A percentile compares a stretch with the other conserved stretches of the same genome.
These are phyloP conservation scores for Acanthosoma haemorrhoidale DNA, from an alignment of 2,888 invertebrate species.

Conservation along the genomic window DNA sequence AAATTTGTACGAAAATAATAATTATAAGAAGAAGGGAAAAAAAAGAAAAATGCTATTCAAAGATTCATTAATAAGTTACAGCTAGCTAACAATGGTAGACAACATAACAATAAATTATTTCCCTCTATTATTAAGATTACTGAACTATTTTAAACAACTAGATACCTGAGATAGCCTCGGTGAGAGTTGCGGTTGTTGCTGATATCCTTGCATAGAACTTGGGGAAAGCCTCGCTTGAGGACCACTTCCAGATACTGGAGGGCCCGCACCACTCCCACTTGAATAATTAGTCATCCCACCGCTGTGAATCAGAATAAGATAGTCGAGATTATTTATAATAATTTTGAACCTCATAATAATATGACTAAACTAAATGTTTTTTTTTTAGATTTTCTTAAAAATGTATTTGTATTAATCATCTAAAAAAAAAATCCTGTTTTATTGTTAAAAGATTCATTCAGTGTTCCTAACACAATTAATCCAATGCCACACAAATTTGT, in stretches of 20 bases:
- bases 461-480: too few species aligned
- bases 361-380: too few species aligned
- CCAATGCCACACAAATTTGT: too few species aligned
- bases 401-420: too few species aligned
- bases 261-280: conserved; percentile 32
- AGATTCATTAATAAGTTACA: neutral
- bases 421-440: too few species aligned
- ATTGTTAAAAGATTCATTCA: too few species aligned
- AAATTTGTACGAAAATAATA: too few species aligned
- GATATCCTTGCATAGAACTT: conserved; percentile 51
- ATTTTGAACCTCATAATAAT: too few species aligned
- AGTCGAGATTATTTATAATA: too few species aligned
- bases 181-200: conserved; percentile 50
- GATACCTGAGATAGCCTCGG: conserved; percentile 52
- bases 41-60: neutral
- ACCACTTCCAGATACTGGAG: conserved; percentile 36
- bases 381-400: neutral
- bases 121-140: neutral
- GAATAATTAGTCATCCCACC: conserved; percentile 38
- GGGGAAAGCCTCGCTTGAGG: conserved; percentile 53
- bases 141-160: too few species aligned
- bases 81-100: neutral
- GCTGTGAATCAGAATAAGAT: conserved; percentile 21
- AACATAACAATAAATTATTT: neutral
- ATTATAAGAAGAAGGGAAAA: too few species aligned